phyloP scores from a whole-genome alignment of 2,888 invertebrate genomes.

The Yponomeuta malinellus region DNA sequence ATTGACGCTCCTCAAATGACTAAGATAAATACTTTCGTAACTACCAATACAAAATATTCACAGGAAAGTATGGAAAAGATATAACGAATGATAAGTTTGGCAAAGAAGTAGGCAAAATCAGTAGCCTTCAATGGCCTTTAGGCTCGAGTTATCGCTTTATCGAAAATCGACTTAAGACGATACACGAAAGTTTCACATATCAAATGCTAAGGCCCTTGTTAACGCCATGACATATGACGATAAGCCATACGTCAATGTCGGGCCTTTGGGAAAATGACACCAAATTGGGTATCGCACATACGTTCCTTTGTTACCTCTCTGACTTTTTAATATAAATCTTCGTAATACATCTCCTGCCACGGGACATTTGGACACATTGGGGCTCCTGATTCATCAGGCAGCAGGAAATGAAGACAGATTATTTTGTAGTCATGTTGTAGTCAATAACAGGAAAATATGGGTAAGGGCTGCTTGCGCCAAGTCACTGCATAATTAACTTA shows the following conservation, averaged over 20 bases:
- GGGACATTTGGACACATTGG: neutral
- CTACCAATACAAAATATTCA: too few relatives aligned
- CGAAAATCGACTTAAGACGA: neutral
- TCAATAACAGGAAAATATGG: neutral
- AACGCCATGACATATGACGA: slow-evolving; percentile 4
- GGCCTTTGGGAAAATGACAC: neutral
- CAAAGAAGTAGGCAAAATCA: too few relatives aligned
- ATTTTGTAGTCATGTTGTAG: neutral
- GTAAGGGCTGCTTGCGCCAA: too few relatives aligned
- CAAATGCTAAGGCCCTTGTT: slow-evolving; percentile 6
- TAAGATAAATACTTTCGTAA: too few relatives aligned
- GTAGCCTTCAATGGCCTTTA: neutral
- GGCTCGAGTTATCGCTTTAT: neutral
- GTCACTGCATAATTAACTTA: too few relatives aligned
- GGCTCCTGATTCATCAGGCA: neutral
- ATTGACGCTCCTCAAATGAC: too few relatives aligned
- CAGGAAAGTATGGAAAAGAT: too few relatives aligned
- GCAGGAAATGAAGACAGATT: neutral
- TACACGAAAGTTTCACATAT: neutral
- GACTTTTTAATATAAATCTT: neutral
- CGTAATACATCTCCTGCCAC: neutral
- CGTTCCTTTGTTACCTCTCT: neutral
- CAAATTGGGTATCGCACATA: neutral
- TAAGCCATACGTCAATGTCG: slow-evolving; percentile 7
- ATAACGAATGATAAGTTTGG: too few relatives aligned